Evolutionary conservation across 2,113 vertebrate genomes (phyloP).

Genomic region (Thinocorus orbignyianus): DNA sequence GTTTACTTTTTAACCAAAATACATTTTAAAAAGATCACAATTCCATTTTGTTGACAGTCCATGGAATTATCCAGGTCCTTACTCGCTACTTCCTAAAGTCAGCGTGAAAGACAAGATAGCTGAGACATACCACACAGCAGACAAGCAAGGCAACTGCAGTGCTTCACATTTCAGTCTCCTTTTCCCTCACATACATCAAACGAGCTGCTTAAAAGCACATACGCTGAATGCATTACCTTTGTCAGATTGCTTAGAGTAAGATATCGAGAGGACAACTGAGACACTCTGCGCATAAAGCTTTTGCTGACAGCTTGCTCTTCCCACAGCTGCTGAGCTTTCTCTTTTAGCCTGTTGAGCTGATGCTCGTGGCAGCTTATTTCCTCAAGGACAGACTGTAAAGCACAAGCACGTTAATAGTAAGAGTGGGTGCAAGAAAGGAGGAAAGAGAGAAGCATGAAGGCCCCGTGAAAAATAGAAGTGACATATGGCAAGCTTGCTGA

Average conservation of each 20-base stretch:
- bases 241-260: slow-evolving; percentile 95
- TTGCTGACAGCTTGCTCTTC: slow-evolving; percentile 94
- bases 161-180: not conserved
- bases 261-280: slow-evolving; percentile 94
- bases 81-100: not conserved
- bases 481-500: not conserved
- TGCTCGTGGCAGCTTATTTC: slow-evolving; percentile 89
- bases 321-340: slow-evolving; percentile 93
- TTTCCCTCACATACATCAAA: not conserved
- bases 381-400: slow-evolving; percentile 94
- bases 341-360: slow-evolving; percentile 90
- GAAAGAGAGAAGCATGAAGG: slow-evolving; percentile 25
- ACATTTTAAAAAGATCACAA: not conserved
- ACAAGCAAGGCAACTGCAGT: not conserved
- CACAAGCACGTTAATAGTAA: slow-evolving; percentile 79
- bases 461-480: not conserved
- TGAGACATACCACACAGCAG: not conserved
- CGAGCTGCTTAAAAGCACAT: slow-evolving; percentile 14
- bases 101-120: not conserved
- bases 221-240: slow-evolving; percentile 84
- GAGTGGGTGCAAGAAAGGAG: slow-evolving; percentile 68
- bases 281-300: slow-evolving; percentile 95
- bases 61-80: not conserved
- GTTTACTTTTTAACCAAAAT: not conserved
- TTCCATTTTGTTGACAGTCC: not conserved